Evolutionary conservation across 1,140 invertebrate species (phyloP).

Genomic region (Aradophagus sp.): DNA sequence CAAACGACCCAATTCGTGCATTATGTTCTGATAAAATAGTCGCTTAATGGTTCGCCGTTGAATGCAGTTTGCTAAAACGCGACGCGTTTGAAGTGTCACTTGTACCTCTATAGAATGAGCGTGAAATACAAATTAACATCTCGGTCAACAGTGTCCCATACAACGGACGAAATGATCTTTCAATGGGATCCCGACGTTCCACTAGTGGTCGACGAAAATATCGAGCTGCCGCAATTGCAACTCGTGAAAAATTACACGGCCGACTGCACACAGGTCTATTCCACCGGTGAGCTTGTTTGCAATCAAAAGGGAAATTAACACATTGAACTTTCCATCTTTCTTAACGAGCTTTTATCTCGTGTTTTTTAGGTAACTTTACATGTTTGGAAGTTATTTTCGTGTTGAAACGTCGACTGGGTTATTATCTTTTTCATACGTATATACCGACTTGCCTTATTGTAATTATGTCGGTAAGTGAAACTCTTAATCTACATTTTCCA

Average conservation of each 20-base stretch:
- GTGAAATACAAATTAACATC: slow-evolving; percentile 53
- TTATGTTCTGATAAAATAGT: slow-evolving; percentile 23
- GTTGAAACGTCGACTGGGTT: slow-evolving; percentile 87
- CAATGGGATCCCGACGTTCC: slow-evolving; percentile 92
- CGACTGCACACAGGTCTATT: slow-evolving; percentile 91
- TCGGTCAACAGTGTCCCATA: slow-evolving; percentile 85
- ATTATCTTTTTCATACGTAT: slow-evolving; percentile 92
- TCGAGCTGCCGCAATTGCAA: slow-evolving; percentile 89
- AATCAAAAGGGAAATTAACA: neutral
- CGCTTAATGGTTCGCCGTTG: slow-evolving; percentile 11
- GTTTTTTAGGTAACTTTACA: slow-evolving; percentile 86
- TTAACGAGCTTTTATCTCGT: neutral
- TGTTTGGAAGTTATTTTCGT: slow-evolving; percentile 91
- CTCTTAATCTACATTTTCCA: too few relatives aligned
- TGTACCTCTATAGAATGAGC: slow-evolving; percentile 4
- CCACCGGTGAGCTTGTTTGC: slow-evolving; percentile 82
- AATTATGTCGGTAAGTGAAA: slow-evolving; percentile 85
- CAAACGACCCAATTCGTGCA: slow-evolving; percentile 44
- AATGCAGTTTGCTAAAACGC: slow-evolving; percentile 7
- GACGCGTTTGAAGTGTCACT: slow-evolving; percentile 10
- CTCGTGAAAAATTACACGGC: slow-evolving; percentile 88
- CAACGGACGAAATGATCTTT: slow-evolving; percentile 92
- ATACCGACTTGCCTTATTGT: slow-evolving; percentile 91
- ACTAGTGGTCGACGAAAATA: slow-evolving; percentile 91
- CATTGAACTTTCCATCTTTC: neutral